Evolutionary conservation across 2,113 vertebrate genomes (phyloP).

Genomic region (Hystrix brachyura): DNA sequence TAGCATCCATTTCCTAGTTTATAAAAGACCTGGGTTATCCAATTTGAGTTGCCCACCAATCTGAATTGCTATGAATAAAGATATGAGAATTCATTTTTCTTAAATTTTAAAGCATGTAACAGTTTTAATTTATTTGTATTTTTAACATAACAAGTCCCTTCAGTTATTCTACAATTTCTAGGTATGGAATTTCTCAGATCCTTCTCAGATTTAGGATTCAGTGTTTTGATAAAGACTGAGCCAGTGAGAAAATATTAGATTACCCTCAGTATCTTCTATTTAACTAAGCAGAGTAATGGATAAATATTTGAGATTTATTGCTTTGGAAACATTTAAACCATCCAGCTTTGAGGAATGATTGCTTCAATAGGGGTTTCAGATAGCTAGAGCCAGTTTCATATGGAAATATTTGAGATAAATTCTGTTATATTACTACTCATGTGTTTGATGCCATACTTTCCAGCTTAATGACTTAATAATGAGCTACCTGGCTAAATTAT

Average conservation of each 20-base stretch:
- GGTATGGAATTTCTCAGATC: neutral
- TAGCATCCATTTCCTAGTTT: neutral
- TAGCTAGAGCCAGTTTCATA: neutral
- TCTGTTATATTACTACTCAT: neutral
- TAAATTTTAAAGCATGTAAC: slow-evolving; percentile 23
- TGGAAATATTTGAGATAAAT: slow-evolving; percentile 31
- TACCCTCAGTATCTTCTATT: neutral
- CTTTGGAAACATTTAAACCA: slow-evolving; percentile 37
- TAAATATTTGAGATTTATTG: slow-evolving; percentile 34
- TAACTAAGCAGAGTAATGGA: neutral
- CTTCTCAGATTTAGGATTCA: neutral
- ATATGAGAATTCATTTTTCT: neutral
- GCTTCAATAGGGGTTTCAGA: neutral
- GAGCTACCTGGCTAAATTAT: neutral
- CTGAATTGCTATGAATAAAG: neutral
- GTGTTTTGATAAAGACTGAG: slow-evolving; percentile 20
- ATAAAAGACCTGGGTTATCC: slow-evolving; percentile 3
- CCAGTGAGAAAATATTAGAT: slow-evolving; percentile 42
- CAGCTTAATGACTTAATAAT: neutral
- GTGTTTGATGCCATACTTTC: neutral
- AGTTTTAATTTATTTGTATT: neutral
- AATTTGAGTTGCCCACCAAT: neutral
- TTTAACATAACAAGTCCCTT: neutral
- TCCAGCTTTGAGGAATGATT: slow-evolving; percentile 1
- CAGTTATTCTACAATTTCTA: slow-evolving; percentile 9